Percentiles rank a stretch among this genome's conserved stretches.
These are phyloP conservation scores for Podarcis lilfordi DNA, from an alignment of 2,797 vertebrate species.

Conservation along the genomic window DNA sequence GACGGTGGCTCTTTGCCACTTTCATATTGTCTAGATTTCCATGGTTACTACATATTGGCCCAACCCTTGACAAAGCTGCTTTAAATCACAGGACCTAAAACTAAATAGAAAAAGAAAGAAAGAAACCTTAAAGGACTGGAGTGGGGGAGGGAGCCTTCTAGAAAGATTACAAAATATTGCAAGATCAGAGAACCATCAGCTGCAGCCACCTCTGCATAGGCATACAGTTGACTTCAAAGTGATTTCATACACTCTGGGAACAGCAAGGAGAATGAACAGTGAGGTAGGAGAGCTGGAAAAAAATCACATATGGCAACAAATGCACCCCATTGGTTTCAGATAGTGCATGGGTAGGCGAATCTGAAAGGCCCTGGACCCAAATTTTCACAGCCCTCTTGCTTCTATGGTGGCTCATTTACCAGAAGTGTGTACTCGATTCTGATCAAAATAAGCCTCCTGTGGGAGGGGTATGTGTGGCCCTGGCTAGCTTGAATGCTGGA, in stretches of 20 bases:
- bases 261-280: neutral
- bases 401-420: no score
- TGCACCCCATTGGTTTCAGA: no score
- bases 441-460: no score
- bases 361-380: no score
- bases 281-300: no score
- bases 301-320: no score
- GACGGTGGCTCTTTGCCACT: rapidly evolving
- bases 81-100: neutral
- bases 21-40: rapidly evolving
- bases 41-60: neutral
- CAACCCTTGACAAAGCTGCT: neutral
- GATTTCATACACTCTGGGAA: neutral
- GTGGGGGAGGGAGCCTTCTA: neutral
- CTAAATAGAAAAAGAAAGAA: no score
- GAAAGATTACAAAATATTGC: neutral
- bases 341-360: no score
- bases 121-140: neutral
- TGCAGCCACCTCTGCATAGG: neutral
- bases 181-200: neutral
- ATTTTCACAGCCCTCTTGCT: neutral
- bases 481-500: neutral
- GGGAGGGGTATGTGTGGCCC: neutral
- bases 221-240: neutral
- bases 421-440: no score